Percentiles rank a stretch among this genome's conserved stretches.
Evolutionary conservation across 2,797 vertebrate species (phyloP).

Genomic region (Luscinia luscinia): DNA sequence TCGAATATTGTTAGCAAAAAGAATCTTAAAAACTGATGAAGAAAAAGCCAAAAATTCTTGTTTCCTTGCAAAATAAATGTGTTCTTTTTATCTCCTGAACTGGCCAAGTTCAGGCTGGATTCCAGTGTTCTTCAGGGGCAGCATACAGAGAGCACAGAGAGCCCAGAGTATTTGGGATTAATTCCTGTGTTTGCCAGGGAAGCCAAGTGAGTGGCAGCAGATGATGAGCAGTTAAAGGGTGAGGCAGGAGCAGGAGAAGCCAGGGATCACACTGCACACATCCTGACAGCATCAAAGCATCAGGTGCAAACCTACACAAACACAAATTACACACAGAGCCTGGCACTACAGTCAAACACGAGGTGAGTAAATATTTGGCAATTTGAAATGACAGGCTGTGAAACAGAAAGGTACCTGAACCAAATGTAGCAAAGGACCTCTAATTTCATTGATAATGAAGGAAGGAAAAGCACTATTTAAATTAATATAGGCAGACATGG

Average conservation of each 20-base stretch:
- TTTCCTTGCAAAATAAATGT: neutral
- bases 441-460: neutral
- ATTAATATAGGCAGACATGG: neutral
- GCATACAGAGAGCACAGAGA: neutral
- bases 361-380: neutral
- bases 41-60: neutral
- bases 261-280: neutral
- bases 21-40: neutral
- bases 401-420: neutral
- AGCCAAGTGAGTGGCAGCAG: neutral
- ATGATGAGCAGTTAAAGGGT: neutral
- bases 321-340: neutral
- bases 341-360: neutral
- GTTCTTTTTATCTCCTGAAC: neutral
- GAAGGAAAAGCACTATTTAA: neutral
- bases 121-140: neutral
- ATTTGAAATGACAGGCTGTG: neutral
- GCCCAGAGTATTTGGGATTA: neutral
- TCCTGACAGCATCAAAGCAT: constrained; percentile 3
- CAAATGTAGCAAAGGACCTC: neutral
- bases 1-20: accelerated
- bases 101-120: neutral
- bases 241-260: neutral
- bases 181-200: neutral
- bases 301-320: neutral